Conservation (phyloP, 2,113 vertebrate species). For the Geococcyx californianus region DNA sequence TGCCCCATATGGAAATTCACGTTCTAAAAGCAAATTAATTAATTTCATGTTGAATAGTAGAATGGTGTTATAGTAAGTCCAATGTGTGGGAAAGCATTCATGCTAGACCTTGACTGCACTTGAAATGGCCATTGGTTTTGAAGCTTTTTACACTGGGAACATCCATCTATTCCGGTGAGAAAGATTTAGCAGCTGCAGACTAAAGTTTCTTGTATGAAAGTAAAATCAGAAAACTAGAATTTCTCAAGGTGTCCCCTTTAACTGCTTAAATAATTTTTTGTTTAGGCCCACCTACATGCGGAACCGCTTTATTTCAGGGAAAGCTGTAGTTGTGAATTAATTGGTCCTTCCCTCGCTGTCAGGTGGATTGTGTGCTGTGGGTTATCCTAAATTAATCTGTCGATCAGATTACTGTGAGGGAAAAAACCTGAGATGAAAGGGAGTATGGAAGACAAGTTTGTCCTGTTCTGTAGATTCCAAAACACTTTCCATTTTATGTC, state of each 20-base stretch:
- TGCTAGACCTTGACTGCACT: neutral
- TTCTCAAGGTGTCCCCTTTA: neutral
- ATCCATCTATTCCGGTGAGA: neutral
- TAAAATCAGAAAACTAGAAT: neutral
- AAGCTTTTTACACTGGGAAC: neutral
- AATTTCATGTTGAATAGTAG: neutral
- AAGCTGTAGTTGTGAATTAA: neutral
- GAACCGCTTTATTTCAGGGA: neutral
- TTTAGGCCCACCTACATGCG: neutral
- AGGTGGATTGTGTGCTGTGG: neutral
- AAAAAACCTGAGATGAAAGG: neutral
- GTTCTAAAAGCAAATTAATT: neutral
- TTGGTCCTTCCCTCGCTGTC: accelerated
- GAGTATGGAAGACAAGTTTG: neutral
- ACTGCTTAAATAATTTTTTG: neutral
- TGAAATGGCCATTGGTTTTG: neutral
- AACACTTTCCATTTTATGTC: neutral
- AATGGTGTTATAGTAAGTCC: neutral
- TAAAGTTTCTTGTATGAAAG: neutral
- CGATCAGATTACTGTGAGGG: neutral
- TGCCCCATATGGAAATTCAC: neutral
- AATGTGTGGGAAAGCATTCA: neutral
- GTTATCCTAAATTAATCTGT: neutral
- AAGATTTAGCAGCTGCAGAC: neutral
- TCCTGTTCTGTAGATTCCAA: neutral